Percentiles rank a stretch among this genome's conserved stretches.
phyloP scores from a whole-genome alignment of 2,113 vertebrate species.

The Plestiodon gilberti region DNA sequence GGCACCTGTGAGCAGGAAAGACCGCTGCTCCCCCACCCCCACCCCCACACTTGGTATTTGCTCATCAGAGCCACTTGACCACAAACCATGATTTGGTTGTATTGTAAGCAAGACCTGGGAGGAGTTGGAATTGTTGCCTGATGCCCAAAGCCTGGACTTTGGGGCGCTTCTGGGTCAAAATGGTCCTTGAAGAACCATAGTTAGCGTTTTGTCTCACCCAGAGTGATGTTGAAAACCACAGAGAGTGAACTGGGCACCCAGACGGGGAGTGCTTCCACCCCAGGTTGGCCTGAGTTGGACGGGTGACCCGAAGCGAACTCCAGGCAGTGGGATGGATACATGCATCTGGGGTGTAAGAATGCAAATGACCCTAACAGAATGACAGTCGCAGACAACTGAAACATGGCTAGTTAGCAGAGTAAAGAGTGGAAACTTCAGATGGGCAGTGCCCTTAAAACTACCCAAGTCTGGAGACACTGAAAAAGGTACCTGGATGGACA shows the following conservation, averaged over 20 bases:
- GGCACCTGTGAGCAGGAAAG: background rate
- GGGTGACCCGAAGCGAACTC: background rate
- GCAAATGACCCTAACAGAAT: background rate
- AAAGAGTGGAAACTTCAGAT: background rate
- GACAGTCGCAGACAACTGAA: background rate
- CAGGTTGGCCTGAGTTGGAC: background rate
- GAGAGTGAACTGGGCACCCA: background rate
- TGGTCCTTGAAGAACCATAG: no score
- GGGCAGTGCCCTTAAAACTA: background rate
- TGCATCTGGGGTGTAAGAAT: background rate
- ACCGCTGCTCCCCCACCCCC: background rate
- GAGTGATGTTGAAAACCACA: background rate
- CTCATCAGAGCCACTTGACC: background rate
- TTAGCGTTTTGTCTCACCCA: no score
- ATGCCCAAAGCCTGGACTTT: background rate
- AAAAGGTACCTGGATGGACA: background rate
- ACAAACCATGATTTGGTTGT: background rate
- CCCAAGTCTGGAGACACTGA: background rate
- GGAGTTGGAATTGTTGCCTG: background rate
- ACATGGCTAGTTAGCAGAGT: background rate
- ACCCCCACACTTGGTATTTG: background rate
- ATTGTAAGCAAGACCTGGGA: background rate
- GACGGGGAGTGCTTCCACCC: no score
- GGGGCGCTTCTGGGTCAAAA: background rate
- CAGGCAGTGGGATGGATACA: no score